Conservation (phyloP, 2,113 vertebrate genomes). For the Globicephala melas region DNA sequence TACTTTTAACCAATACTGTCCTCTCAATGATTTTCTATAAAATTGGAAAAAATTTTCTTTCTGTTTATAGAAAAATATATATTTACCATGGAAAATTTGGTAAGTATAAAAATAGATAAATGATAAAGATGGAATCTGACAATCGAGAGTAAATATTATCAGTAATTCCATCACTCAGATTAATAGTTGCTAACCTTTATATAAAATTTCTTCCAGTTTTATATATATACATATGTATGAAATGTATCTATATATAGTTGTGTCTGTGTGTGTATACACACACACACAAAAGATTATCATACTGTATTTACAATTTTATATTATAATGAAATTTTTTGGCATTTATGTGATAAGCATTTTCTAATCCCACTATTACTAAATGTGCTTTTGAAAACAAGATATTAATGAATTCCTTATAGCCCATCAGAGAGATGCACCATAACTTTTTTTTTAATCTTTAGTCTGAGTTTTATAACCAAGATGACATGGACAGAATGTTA, state of each 20-base stretch:
- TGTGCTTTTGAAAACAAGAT: background rate
- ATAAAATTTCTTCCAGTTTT: background rate
- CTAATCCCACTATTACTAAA: background rate
- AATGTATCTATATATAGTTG: background rate
- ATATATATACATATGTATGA: background rate
- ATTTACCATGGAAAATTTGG: background rate
- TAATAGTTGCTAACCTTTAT: background rate
- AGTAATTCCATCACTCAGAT: background rate
- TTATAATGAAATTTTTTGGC: background rate
- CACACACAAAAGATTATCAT: background rate
- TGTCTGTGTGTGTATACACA: background rate
- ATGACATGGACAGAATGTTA: background rate
- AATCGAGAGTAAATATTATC: background rate
- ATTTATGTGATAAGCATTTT: background rate
- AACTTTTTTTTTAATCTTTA: background rate
- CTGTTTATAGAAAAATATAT: background rate
- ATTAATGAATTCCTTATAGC: background rate
- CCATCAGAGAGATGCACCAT: background rate
- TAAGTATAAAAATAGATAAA: background rate
- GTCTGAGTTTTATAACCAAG: background rate
- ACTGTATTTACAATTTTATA: background rate
- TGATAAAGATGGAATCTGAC: background rate
- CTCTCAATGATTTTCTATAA: background rate
- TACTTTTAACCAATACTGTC: background rate
- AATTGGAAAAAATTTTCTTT: background rate